Evolutionary conservation across 2,797 vertebrate species (phyloP).

Genomic region (Telmatherina bonti): DNA sequence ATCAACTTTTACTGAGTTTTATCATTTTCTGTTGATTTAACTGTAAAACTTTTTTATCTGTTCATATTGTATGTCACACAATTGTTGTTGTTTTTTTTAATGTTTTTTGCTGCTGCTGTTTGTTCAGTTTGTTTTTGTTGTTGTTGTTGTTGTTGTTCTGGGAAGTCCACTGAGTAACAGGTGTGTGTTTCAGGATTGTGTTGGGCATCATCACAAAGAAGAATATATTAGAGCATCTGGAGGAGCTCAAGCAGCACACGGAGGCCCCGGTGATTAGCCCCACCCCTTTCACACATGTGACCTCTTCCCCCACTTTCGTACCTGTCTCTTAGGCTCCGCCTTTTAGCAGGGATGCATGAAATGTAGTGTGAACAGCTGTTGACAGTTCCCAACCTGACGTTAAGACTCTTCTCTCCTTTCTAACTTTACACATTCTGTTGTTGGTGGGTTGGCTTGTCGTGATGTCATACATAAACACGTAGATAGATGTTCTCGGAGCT

Average conservation of each 20-base stretch:
- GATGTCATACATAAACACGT: conserved; percentile 22
- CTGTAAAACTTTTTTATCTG: conserved; percentile 36
- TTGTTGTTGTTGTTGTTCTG: conserved; percentile 60
- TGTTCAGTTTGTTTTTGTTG: conserved; percentile 64
- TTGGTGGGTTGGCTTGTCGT: conserved; percentile 38
- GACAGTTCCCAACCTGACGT: conserved; percentile 66
- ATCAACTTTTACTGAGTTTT: conserved; percentile 5
- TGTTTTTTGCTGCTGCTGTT: conserved; percentile 72
- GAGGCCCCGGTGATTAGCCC: conserved; percentile 98
- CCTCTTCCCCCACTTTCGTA: conserved; percentile 83
- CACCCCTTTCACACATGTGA: conserved; percentile 86
- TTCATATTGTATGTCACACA: conserved; percentile 35
- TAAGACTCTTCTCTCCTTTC: conserved; percentile 27
- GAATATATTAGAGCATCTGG: conserved; percentile 99
- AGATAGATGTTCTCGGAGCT: conserved; percentile 9
- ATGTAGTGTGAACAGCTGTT: conserved; percentile 79
- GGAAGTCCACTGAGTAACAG: conserved; percentile 88
- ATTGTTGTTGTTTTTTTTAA: conserved; percentile 58
- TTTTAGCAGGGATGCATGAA: conserved; percentile 90
- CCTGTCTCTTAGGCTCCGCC: conserved; percentile 82
- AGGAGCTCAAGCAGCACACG: conserved; percentile 98
- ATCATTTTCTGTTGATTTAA: conserved; percentile 27
- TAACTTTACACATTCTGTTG: conserved; percentile 31
- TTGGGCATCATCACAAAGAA: conserved; percentile 99
- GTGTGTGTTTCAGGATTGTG: conserved; percentile 99